Evolutionary conservation across 1,140 invertebrate genomes (phyloP).

Genomic region (Drosophila rhopaloa): DNA sequence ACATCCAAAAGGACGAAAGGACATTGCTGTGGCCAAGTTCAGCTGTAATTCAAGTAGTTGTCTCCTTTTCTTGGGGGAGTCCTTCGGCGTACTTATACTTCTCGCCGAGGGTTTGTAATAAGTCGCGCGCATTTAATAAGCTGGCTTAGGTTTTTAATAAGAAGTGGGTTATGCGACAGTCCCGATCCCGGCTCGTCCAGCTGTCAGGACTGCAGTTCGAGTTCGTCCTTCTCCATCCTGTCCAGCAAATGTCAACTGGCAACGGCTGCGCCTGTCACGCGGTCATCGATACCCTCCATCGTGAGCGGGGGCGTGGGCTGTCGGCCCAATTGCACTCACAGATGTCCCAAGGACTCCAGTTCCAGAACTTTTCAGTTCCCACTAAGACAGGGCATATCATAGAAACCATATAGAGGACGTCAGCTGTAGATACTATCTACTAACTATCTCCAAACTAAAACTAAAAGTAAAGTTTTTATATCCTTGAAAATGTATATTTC

Average conservation of each 20-base stretch:
- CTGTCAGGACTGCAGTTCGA: conserved; percentile 54
- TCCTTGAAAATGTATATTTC: no score
- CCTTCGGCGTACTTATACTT: conserved; percentile 16
- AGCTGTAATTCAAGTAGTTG: conserved; percentile 76
- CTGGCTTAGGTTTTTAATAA: conserved; percentile 81
- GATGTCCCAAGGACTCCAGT: conserved; percentile 20
- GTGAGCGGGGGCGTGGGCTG: conserved; percentile 15
- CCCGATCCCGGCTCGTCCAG: conserved; percentile 55
- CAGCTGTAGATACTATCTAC: conserved; percentile 18
- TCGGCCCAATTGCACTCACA: conserved; percentile 40
- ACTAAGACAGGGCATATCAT: conserved; percentile 22
- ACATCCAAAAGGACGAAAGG: conserved; percentile 52
- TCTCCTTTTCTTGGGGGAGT: conserved; percentile 41
- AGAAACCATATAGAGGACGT: conserved; percentile 32
- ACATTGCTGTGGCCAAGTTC: conserved; percentile 63
- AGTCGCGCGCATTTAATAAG: conserved; percentile 69
- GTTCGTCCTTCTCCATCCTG: conserved; percentile 26
- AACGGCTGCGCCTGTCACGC: conserved; percentile 58
- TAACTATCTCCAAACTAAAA: no score
- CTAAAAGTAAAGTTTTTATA: no score
- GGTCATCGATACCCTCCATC: conserved; percentile 65
- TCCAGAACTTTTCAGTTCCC: conserved; percentile 20
- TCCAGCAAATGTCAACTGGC: conserved; percentile 42
- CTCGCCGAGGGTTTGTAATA: conserved; percentile 44
- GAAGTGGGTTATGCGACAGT: conserved; percentile 63